Conservation (phyloP, 92 coral and sea anemone species). For the Palythoa caribaeorum region DNA sequence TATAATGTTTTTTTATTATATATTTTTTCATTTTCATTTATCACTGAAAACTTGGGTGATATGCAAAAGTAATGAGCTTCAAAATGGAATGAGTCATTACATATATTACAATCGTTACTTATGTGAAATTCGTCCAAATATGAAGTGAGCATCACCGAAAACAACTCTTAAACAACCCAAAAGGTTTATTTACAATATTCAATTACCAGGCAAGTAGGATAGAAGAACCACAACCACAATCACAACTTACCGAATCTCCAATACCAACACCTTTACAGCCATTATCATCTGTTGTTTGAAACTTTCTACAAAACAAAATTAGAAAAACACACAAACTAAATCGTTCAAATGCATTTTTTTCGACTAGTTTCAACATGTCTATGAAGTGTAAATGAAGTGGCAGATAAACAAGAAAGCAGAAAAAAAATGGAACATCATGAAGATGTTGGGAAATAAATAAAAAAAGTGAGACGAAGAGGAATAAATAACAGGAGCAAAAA, state of each 20-base stretch:
- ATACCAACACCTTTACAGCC: constrained; percentile 80
- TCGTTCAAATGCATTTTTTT: neutral
- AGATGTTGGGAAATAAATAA: too few relatives aligned
- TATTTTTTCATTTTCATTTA: too few relatives aligned
- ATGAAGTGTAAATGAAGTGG: neutral
- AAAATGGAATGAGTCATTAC: too few relatives aligned
- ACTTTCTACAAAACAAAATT: constrained; percentile 12
- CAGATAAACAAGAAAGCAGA: neutral
- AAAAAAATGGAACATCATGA: neutral
- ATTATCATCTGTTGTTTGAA: constrained; percentile 25
- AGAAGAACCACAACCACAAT: neutral
- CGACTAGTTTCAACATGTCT: neutral
- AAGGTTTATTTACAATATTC: neutral
- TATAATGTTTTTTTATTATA: too few relatives aligned
- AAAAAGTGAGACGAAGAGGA: neutral
- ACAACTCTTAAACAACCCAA: neutral
- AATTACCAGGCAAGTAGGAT: neutral
- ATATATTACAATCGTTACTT: too few relatives aligned
- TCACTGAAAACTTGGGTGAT: too few relatives aligned
- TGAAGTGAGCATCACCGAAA: too few relatives aligned
- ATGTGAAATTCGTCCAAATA: too few relatives aligned
- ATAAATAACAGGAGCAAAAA: neutral
- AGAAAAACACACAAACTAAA: neutral
- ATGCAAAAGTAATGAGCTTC: too few relatives aligned
- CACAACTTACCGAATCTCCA: constrained; percentile 63